Conservation (phyloP, 2,888 invertebrate genomes). For the Toxonevra muliebris region DNA sequence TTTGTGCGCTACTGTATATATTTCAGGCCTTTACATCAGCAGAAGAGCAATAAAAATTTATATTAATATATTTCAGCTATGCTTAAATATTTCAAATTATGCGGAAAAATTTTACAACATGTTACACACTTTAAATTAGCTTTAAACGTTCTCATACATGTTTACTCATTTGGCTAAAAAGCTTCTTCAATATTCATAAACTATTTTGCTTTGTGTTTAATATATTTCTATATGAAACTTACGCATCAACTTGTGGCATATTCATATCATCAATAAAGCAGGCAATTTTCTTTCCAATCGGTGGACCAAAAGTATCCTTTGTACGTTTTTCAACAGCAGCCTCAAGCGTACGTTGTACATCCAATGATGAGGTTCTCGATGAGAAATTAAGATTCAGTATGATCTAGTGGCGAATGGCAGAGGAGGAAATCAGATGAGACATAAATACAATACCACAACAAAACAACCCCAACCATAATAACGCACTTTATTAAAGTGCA, state of each 20-base stretch:
- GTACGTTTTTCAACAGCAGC: slow-evolving; percentile 89
- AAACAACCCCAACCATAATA: neutral
- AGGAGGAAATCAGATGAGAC: neutral
- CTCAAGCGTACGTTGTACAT: slow-evolving; percentile 88
- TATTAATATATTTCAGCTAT: too few relatives aligned
- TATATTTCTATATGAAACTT: slow-evolving; percentile 39
- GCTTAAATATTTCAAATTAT: too few relatives aligned
- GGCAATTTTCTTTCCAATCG: slow-evolving; percentile 86
- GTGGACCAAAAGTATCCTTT: slow-evolving; percentile 89
- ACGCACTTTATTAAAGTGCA: slow-evolving; percentile 10
- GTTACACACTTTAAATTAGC: too few relatives aligned
- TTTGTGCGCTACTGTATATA: too few relatives aligned
- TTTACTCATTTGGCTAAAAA: too few relatives aligned
- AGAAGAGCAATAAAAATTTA: too few relatives aligned
- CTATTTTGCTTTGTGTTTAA: too few relatives aligned
- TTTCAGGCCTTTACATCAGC: too few relatives aligned
- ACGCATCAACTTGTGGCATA: slow-evolving; percentile 80
- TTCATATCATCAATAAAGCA: slow-evolving; percentile 95
- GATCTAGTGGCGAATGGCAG: slow-evolving; percentile 66
- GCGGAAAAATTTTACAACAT: too few relatives aligned
- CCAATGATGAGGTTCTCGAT: slow-evolving; percentile 88
- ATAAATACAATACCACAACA: neutral
- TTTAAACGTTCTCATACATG: too few relatives aligned
- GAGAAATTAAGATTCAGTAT: slow-evolving; percentile 90
- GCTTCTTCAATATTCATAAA: too few relatives aligned